Evolutionary conservation across 2,888 invertebrate genomes (phyloP).

Genomic region (Drosophila aldrichi): DNA sequence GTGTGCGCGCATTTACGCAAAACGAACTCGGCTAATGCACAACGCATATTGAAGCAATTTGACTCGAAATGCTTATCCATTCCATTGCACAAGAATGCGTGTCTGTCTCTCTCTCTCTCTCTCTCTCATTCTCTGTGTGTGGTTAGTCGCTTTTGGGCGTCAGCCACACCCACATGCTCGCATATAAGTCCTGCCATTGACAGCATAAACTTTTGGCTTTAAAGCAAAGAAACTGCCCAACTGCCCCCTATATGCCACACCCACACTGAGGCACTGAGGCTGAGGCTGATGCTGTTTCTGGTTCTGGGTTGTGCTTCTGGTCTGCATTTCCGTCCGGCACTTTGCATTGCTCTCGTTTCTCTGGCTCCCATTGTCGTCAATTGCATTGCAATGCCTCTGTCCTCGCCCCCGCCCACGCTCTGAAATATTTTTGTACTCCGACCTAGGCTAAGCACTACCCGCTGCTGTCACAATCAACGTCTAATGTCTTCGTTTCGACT

Average conservation of each 20-base stretch:
- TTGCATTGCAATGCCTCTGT: constrained; percentile 57
- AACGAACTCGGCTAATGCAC: constrained; percentile 73
- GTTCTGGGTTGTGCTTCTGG: constrained; percentile 44
- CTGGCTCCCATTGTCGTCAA: constrained; percentile 65
- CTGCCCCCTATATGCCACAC: constrained; percentile 21
- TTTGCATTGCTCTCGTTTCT: constrained; percentile 54
- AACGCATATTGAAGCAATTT: constrained; percentile 77
- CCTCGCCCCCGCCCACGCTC: constrained; percentile 25
- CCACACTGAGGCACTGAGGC: neutral
- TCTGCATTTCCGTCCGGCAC: constrained; percentile 69
- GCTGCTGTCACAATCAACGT: constrained; percentile 48
- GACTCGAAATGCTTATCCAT: constrained; percentile 69
- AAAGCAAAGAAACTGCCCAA: constrained; percentile 55
- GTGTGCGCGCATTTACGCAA: constrained; percentile 70
- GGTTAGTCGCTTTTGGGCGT: constrained; percentile 15
- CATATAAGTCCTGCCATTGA: constrained; percentile 51
- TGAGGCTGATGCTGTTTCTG: neutral
- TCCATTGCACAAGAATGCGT: constrained; percentile 56
- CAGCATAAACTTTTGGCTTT: constrained; percentile 58
- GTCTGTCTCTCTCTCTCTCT: constrained; percentile 12
- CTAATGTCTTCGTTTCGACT: constrained; percentile 57
- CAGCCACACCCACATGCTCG: constrained; percentile 13
- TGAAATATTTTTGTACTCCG: constrained; percentile 6
- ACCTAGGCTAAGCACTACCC: neutral
- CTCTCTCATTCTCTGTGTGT: constrained; percentile 4